These are phyloP conservation scores for Diaprepes abbreviatus DNA, from an alignment of 2,888 invertebrate genomes.

Conservation along the genomic window DNA sequence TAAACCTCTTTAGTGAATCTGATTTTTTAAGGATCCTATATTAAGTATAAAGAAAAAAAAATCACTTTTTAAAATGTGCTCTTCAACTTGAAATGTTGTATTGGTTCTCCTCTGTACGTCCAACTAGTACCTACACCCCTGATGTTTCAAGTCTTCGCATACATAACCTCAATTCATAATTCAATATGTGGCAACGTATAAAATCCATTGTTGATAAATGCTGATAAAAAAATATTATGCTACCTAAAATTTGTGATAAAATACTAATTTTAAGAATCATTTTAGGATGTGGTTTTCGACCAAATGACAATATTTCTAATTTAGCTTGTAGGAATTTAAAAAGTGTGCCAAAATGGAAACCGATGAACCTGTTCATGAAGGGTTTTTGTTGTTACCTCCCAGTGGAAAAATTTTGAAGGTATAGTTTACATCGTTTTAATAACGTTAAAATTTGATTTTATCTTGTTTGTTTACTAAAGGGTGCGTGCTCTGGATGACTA, in stretches of 20 bases:
- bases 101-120: too few relatives aligned
- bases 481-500: background rate
- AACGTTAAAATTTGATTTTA: background rate
- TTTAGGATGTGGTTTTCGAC: slow-evolving; percentile 33
- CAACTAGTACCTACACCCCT: background rate
- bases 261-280: slow-evolving; percentile 12
- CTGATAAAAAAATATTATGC: slow-evolving; percentile 33
- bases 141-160: background rate
- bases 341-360: slow-evolving; percentile 73
- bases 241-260: slow-evolving; percentile 36
- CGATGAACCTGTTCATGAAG: slow-evolving; percentile 82
- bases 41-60: too few relatives aligned
- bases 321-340: slow-evolving; percentile 20
- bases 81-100: too few relatives aligned
- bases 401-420: slow-evolving; percentile 84
- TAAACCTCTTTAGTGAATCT: too few relatives aligned
- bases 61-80: too few relatives aligned
- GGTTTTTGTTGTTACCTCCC: slow-evolving; percentile 84
- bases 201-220: slow-evolving; percentile 34
- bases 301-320: slow-evolving; percentile 13
- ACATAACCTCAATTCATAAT: slow-evolving; percentile 21
- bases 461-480: background rate
- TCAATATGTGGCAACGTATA: slow-evolving; percentile 20
- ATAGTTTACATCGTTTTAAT: slow-evolving; percentile 50
- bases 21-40: too few relatives aligned